Conservation (phyloP, 2,797 vertebrate genomes). For the Tapirus indicus region DNA sequence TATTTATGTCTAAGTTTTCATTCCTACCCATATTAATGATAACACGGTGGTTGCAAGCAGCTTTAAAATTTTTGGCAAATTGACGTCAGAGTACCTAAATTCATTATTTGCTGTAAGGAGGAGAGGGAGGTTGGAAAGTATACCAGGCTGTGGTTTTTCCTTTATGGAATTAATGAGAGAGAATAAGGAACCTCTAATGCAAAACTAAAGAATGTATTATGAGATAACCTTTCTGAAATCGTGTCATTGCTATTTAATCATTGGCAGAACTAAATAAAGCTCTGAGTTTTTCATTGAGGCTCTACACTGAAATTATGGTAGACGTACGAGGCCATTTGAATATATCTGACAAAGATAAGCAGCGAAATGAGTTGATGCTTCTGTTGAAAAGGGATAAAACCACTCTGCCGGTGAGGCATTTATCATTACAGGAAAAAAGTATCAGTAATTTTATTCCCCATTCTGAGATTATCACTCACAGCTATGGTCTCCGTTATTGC, state of each 20-base stretch:
- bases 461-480: slow-evolving; percentile 78
- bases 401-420: slow-evolving; percentile 55
- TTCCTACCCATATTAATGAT: neutral
- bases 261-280: slow-evolving; percentile 44
- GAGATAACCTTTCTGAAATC: slow-evolving; percentile 20
- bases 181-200: neutral
- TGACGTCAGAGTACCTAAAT: neutral
- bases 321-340: slow-evolving; percentile 43
- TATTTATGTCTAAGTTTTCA: neutral
- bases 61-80: neutral
- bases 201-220: neutral
- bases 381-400: slow-evolving; percentile 69
- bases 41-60: neutral
- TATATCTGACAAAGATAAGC: slow-evolving; percentile 71
- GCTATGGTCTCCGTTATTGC: slow-evolving; percentile 67
- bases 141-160: neutral
- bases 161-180: slow-evolving; percentile 20
- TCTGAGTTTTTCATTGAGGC: slow-evolving; percentile 38
- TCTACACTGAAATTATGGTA: slow-evolving; percentile 55
- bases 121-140: neutral
- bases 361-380: slow-evolving; percentile 56
- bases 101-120: neutral
- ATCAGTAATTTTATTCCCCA: slow-evolving; percentile 78
- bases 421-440: slow-evolving; percentile 72
- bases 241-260: slow-evolving; percentile 10